A percentile compares a stretch with the other conserved stretches of the same genome.
phyloP scores from a whole-genome alignment of 2,888 invertebrate genomes.

The Mallateleia sp. region DNA sequence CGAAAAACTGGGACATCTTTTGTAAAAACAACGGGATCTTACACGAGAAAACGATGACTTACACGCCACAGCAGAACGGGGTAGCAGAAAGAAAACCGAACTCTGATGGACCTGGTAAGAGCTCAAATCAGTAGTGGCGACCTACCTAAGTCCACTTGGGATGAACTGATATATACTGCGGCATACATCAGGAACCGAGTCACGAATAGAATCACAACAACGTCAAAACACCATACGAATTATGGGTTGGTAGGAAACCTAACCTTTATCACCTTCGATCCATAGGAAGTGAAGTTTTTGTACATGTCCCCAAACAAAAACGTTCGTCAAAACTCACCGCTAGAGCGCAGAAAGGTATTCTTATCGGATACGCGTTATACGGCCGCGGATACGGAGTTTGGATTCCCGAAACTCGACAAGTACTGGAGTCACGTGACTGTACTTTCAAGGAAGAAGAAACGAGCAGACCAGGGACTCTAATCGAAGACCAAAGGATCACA shows the following conservation, averaged over 20 bases:
- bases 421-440: slow-evolving; percentile 37
- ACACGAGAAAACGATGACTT: slow-evolving; percentile 72
- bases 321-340: slow-evolving; percentile 38
- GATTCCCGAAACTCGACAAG: slow-evolving; percentile 56
- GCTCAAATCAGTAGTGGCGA: slow-evolving; percentile 77
- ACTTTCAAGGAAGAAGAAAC: slow-evolving; percentile 1
- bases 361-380: slow-evolving; percentile 62
- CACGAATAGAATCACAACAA: slow-evolving; percentile 38
- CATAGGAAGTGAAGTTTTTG: slow-evolving; percentile 51
- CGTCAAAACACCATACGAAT: slow-evolving; percentile 42
- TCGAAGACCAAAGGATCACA: too few species aligned
- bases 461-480: neutral
- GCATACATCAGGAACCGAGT: slow-evolving; percentile 40
- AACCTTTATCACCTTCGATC: slow-evolving; percentile 40
- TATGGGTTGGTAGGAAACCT: slow-evolving; percentile 51
- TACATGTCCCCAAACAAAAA: slow-evolving; percentile 31
- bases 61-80: slow-evolving; percentile 84
- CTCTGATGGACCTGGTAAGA: slow-evolving; percentile 81
- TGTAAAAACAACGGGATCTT: slow-evolving; percentile 38
- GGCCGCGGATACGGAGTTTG: slow-evolving; percentile 62
- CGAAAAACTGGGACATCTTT: slow-evolving; percentile 13
- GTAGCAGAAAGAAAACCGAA: slow-evolving; percentile 83
- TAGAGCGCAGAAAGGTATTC: slow-evolving; percentile 55
- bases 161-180: slow-evolving; percentile 75
- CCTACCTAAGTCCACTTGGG: slow-evolving; percentile 81